A percentile compares a stretch with the other conserved stretches of the same genome.
These are phyloP conservation scores for Manduca sexta DNA, from an alignment of 1,140 invertebrate genomes.

Conservation along the genomic window DNA sequence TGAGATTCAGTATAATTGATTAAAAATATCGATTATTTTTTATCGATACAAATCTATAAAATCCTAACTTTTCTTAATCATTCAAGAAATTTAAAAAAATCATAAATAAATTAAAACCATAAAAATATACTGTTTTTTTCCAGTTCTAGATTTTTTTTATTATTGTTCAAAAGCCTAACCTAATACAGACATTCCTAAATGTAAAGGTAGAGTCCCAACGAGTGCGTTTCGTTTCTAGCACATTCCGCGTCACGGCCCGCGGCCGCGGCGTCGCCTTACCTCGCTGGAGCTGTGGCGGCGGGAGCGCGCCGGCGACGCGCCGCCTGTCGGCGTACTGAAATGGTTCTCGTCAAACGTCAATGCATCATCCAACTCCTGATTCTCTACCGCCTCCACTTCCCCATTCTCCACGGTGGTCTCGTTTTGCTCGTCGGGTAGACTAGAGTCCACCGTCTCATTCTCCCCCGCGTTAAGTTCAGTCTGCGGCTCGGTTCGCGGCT, in stretches of 20 bases:
- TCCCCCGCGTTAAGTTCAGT: no score
- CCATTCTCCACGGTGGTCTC: slow-evolving; percentile 6
- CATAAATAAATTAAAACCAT: no score
- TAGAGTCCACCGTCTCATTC: slow-evolving; percentile 18
- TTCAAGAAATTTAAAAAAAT: background rate
- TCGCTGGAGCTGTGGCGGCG: slow-evolving; percentile 45
- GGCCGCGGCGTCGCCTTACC: slow-evolving; percentile 40
- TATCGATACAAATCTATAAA: no score
- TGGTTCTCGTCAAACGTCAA: slow-evolving; percentile 67
- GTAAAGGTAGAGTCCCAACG: no score
- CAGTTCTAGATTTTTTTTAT: no score
- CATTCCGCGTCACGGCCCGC: slow-evolving; percentile 30
- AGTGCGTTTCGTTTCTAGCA: no score
- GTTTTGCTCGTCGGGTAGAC: background rate
- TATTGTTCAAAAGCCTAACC: no score
- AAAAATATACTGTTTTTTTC: no score
- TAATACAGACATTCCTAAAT: no score
- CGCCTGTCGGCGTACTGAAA: slow-evolving; percentile 61
- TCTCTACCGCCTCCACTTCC: slow-evolving; percentile 5
- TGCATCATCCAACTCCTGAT: slow-evolving; percentile 25
- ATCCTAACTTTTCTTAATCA: background rate
- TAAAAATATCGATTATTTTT: no score
- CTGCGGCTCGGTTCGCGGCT: no score
- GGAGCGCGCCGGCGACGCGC: slow-evolving; percentile 35
- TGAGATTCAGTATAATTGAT: no score